Base-by-base conservation (phyloP, 2,797 vertebrate species). In the Coregonus suidteri region DNA sequence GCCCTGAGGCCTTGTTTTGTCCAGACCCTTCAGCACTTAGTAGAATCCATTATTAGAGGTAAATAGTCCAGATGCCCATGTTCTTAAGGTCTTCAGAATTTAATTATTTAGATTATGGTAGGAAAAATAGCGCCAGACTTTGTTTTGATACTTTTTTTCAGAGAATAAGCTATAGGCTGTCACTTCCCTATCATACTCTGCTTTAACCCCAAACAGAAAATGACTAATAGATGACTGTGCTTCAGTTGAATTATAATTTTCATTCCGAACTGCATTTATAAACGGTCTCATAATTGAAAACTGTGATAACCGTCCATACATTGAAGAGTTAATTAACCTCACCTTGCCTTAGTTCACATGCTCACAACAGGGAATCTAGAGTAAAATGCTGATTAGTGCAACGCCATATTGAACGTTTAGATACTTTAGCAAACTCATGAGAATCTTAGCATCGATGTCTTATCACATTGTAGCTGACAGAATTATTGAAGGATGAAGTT, bases 261-360 rank as follows among this genome's bases (percentile, higher is more conserved):
- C 87, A 88, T 84, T 75, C 13, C 11, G 51, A 14, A 52, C 82
- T 62, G 81, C 84, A 70, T 79, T 83, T 79, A 65, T 77, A 77
- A 86, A 81, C 81, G 79, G 76, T 87, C 79, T 74, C 6, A 75
- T 65, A 77, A 80, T 65, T 80, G 62, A 80, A 80, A 73, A 71
- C 78, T n/a, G 67, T 20, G 71, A 69, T 68, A 41, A 53, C 71
- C 59, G 53, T 71, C 69, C 56, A 75, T 81, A 82, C 73, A n/a
- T 78, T 64, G 72, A 79, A 75, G 83, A 52, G 82, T 15, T 77
- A 79, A 80, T 78, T 90, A 91, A 90, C 89, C 90, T 91, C 87
- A 88, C 86, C 83, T 30, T 64, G 59, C 59, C 7, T 64, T 30
- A 13, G 7, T 74, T 71, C 41, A 80, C 83, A 69, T 86, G 87